A percentile compares a stretch with the other conserved stretches of the same genome.
phyloP scores from a whole-genome alignment of 1,140 invertebrate species.

The Drosophila seguyi region DNA sequence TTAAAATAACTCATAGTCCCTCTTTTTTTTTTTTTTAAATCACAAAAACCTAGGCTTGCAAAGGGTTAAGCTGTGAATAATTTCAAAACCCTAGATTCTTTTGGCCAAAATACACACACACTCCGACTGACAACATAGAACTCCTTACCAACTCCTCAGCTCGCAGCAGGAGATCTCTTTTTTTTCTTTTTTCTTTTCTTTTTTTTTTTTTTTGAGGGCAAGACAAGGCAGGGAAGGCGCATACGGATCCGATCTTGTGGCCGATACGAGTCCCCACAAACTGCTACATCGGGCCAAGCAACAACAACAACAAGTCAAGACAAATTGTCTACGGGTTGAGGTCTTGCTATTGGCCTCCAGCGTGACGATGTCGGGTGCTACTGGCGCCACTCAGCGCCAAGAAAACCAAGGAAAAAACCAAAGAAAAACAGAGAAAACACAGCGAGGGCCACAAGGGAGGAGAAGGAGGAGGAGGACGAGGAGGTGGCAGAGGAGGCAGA shows the following conservation, averaged over 20 bases:
- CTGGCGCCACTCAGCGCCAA: conserved; percentile 72
- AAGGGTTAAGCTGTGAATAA: neutral
- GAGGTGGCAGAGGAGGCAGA: neutral
- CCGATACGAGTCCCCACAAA: conserved; percentile 37
- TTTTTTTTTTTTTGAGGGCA: neutral
- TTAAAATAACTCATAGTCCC: neutral
- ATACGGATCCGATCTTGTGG: conserved; percentile 25
- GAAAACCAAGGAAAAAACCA: conserved; percentile 50
- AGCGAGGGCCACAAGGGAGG: conserved; percentile 7
- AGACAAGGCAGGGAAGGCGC: conserved; percentile 1
- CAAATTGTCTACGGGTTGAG: conserved; percentile 82
- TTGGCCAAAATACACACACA: conserved; percentile 1
- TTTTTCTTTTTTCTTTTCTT: neutral
- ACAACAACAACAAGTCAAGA: conserved; percentile 63
- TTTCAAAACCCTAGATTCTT: neutral
- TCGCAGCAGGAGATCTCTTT: conserved; percentile 34
- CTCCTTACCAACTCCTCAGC: neutral
- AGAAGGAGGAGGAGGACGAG: conserved; percentile 6
- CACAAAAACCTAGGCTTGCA: neutral
- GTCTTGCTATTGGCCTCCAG: conserved; percentile 82
- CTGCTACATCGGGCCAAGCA: conserved; percentile 22
- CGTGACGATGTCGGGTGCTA: conserved; percentile 70
- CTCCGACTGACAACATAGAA: neutral
- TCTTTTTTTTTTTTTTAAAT: neutral
- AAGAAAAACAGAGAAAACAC: conserved; percentile 36